phyloP scores from a whole-genome alignment of 53 echinoderm and acorn worm genomes.

The Luidia sarsii region DNA sequence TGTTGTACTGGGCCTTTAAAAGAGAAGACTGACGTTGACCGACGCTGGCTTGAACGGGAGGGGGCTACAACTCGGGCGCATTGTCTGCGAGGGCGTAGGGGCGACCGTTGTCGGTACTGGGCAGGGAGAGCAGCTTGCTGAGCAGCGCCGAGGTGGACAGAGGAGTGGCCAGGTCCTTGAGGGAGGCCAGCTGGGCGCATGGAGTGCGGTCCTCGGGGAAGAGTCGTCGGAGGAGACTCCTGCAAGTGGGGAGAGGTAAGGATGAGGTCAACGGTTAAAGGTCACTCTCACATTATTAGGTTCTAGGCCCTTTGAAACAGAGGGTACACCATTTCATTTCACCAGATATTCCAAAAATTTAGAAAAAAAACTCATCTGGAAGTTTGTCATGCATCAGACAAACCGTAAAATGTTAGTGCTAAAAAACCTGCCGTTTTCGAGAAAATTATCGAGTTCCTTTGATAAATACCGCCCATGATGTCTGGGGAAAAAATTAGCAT shows the following conservation, averaged over 20 bases:
- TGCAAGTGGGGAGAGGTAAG: not conserved
- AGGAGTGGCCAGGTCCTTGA: constrained; percentile 9
- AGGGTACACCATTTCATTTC: too few species aligned
- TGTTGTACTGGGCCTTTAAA: too few species aligned
- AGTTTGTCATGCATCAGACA: too few species aligned
- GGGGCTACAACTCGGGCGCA: not conserved
- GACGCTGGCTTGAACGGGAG: too few species aligned
- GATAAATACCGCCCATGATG: too few species aligned
- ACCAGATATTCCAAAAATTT: too few species aligned
- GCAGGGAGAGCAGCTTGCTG: not conserved
- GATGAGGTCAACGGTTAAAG: not conserved
- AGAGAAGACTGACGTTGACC: too few species aligned
- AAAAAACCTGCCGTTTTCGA: too few species aligned
- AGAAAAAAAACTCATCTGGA: too few species aligned
- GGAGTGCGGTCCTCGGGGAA: constrained; percentile 27
- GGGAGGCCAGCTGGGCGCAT: constrained; percentile 12
- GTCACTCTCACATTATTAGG: not conserved
- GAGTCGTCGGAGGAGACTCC: constrained; percentile 11
- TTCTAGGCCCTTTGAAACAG: not conserved
- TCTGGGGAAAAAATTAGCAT: too few species aligned
- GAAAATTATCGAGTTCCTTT: too few species aligned
- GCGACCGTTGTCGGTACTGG: not conserved
- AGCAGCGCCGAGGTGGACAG: constrained; percentile 22
- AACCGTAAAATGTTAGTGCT: too few species aligned
- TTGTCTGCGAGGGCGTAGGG: not conserved